Base-by-base conservation (phyloP, 2,888 invertebrate species). In the Torymus auratus region DNA sequence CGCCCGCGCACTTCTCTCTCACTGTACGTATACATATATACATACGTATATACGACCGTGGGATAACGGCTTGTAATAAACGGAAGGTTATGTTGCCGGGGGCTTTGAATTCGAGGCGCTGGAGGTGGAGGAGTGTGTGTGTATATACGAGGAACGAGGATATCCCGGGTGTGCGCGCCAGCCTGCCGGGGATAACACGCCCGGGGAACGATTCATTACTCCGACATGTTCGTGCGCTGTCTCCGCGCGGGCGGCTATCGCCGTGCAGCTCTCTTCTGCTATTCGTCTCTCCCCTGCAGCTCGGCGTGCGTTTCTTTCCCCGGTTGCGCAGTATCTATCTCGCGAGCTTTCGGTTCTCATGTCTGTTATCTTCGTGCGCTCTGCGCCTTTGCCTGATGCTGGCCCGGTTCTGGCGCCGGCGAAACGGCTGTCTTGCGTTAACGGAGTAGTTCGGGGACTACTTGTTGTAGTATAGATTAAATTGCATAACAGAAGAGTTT, bases 161-260 rank as follows among this genome's bases (percentile, higher is more conserved):
- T 72, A 69, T 76, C 17, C 56, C 62, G 75, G 61, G 55, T 64
- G 77, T 17, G 61, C 60, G 17, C 67, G 53, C 17, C 67, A 17
- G 17, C n/a, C 78, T 82, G 76, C 71, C 71, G 78, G 72, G 78
- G 84, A 84, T 85, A 85, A 85, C 86, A 84, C 84, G 85, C 82
- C 85, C 83, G 81, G 84, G 85, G 85, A 87, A 83, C 87, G 84
- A 88, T 88, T 88, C 87, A 86, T 88, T 88, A 87, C 87, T 83
- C 83, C 83, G 84, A 85, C 86, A 87, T 85, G 85, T 85, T 84
- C 86, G 83, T 83, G 84, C 82, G 41, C 84, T 85, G 84, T 85
- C 84, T 85, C 84, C 83, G 81, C 84, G 73, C 69, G 14, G 53
- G n/a, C 56, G 73, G 67, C 50, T 65, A 68, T 53, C 58, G 55